Evolutionary conservation across 1,140 invertebrate genomes (phyloP), one percentile per base, ranked within the genome.

Genomic region (Diorhabda sublineata): DNA sequence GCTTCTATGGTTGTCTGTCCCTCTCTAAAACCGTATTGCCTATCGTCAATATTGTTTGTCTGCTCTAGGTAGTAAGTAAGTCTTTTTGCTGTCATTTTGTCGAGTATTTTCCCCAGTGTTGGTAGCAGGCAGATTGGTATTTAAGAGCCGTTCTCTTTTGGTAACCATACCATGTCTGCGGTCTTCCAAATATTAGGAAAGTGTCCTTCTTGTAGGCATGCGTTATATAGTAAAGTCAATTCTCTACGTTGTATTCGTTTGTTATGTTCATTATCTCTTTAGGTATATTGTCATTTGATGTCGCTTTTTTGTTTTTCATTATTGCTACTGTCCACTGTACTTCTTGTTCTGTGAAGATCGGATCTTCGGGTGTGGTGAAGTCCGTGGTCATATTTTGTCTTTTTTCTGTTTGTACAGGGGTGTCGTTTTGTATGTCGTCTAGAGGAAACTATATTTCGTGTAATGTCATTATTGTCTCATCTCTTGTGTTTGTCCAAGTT

Each of bases 1-100:
- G 45, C 45, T 52, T 52, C 45, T 52, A 1, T 52, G 45, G 5
- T 52, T 52, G 5, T 52, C 45, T 1, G 5, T 52, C 8, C 45
- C 1, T 1, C 45, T 52, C 71, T 73, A 41, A 73, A 73, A 6
- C 71, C 71, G 58, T 42, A 73, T 44, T 73, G 71, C 6, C n/a
- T 52, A 3, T 47, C 42, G 2, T 52, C 5, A 6, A 52, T 5
- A 6, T 6, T 52, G 45, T 52, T 52, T 6, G 5, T 59, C 11
- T n/a, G 5, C 2, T 59, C 58, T 59, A 41, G 11, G 11, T 59
- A 11, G 26, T 59, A 59, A 11, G 58, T 59, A 1, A 59, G 58
- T 59, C 9, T 59, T 59, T 59, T 59, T 59, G 58, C 26, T 26
- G 58, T 59, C 58, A 59, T 8, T 11, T 59, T 41, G 1, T 59